phyloP scores from a whole-genome alignment of 1,140 invertebrate genomes.

The Drosophila truncata region DNA sequence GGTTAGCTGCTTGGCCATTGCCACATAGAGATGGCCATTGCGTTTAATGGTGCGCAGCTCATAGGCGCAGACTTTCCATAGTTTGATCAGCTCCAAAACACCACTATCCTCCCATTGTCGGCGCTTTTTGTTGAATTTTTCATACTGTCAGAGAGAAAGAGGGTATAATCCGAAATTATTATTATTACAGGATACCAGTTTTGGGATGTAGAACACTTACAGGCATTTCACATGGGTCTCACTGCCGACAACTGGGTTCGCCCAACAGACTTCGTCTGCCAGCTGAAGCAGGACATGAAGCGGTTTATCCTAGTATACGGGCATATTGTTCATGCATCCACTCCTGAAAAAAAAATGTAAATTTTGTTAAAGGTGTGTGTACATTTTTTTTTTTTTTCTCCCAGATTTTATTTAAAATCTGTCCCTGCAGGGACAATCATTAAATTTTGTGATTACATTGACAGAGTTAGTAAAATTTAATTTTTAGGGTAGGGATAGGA shows the following conservation, averaged over 20 bases:
- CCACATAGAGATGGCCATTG: conserved; percentile 85
- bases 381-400: too few relatives aligned
- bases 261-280: conserved; percentile 76
- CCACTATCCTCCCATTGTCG: conserved; percentile 85
- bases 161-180: background rate
- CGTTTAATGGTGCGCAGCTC: conserved; percentile 85
- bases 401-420: too few relatives aligned
- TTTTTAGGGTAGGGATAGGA: too few relatives aligned
- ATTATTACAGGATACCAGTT: background rate
- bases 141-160: conserved; percentile 57
- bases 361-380: too few relatives aligned
- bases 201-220: conserved; percentile 51
- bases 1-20: conserved; percentile 83
- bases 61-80: conserved; percentile 85
- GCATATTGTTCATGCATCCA: conserved; percentile 55
- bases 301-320: conserved; percentile 62
- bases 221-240: conserved; percentile 85
- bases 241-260: conserved; percentile 72
- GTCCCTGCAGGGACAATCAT: too few relatives aligned
- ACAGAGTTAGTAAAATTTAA: too few relatives aligned
- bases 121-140: conserved; percentile 85
- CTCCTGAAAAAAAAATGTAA: conserved; percentile 36
- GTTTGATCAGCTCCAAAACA: conserved; percentile 82
- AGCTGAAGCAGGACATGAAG: conserved; percentile 74
- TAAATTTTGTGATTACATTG: too few relatives aligned